Conservation (phyloP, 2,113 vertebrate species). For the Aptenodytes forsteri region DNA sequence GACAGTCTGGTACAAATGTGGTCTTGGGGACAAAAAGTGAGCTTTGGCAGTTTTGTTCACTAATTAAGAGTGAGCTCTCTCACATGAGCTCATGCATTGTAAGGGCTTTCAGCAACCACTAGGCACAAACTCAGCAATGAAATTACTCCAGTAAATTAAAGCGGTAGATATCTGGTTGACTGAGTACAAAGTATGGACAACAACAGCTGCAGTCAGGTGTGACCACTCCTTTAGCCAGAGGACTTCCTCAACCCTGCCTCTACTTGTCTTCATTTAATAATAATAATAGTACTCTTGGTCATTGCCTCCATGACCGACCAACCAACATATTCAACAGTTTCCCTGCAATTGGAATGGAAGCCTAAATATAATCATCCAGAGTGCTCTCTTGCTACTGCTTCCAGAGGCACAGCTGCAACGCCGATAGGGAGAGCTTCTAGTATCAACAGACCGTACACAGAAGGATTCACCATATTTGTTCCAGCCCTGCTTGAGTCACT, state of each 20-base stretch:
- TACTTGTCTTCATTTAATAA: not conserved
- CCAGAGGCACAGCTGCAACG: not conserved
- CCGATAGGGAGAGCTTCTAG: not conserved
- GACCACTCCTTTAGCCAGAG: not conserved
- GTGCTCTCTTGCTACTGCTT: not conserved
- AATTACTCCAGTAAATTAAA: not conserved
- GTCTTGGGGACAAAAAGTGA: not conserved
- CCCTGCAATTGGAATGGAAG: not conserved
- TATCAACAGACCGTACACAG: rapidly evolving
- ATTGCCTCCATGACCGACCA: not conserved
- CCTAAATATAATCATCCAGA: not conserved
- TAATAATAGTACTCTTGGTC: not conserved
- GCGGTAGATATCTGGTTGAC: not conserved
- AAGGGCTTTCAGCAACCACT: not conserved
- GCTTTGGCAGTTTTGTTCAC: not conserved
- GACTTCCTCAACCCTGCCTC: not conserved
- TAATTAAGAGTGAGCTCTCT: not conserved
- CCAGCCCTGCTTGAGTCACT: not conserved
- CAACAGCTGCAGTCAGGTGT: not conserved
- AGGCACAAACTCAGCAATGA: not conserved
- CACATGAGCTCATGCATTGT: not conserved
- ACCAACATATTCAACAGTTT: not conserved
- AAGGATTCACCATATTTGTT: not conserved
- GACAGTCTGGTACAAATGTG: not conserved
- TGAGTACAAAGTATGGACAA: not conserved